phyloP scores from a whole-genome alignment of 2,888 invertebrate genomes.

The Cataglyphis cursor region DNA sequence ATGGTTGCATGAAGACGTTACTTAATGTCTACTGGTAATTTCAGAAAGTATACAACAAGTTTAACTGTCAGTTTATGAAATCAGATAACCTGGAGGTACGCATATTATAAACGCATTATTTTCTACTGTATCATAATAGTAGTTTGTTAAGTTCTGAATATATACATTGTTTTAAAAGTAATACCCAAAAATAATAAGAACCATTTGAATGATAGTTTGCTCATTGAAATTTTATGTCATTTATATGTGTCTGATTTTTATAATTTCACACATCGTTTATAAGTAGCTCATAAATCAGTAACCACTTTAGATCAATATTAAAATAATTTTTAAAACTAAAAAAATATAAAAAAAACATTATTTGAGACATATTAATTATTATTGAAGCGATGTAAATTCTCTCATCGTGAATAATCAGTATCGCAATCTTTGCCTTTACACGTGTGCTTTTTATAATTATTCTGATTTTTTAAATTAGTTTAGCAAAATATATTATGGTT shows the following conservation, averaged over 20 bases:
- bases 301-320: background rate
- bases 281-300: slow-evolving; percentile 9
- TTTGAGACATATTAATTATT: background rate
- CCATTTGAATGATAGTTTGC: background rate
- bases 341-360: background rate
- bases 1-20: slow-evolving; percentile 49
- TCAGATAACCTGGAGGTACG: slow-evolving; percentile 44
- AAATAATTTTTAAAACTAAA: slow-evolving; percentile 7
- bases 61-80: slow-evolving; percentile 41
- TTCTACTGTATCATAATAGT: slow-evolving; percentile 34
- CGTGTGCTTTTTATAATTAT: background rate
- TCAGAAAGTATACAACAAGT: slow-evolving; percentile 32
- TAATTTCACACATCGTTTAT: slow-evolving; percentile 12
- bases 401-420: background rate
- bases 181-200: background rate
- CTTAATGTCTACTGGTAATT: slow-evolving; percentile 46
- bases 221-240: slow-evolving; percentile 23
- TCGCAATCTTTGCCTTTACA: background rate
- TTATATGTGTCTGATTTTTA: background rate
- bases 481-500: background rate
- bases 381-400: background rate
- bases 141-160: slow-evolving; percentile 21
- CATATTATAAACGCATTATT: slow-evolving; percentile 41
- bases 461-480: background rate
- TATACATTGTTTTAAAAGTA: slow-evolving; percentile 24